A percentile compares a stretch with the other conserved stretches of the same genome.
These are phyloP conservation scores for Protodeltote pygarga DNA, from an alignment of 2,888 invertebrate species.

Conservation along the genomic window DNA sequence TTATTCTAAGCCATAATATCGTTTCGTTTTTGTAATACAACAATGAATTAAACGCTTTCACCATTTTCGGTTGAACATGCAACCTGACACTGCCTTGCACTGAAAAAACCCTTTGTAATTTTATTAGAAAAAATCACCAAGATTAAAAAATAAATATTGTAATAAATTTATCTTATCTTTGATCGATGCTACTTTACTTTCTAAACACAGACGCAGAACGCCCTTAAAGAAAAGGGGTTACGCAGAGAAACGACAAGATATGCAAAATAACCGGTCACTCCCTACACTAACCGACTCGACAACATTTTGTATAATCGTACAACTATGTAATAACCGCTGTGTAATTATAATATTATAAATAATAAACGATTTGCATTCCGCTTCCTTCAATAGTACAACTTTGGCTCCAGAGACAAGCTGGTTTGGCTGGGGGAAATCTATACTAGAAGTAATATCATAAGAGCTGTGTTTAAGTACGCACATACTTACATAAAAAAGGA, in stretches of 20 bases:
- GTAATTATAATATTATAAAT: conserved; percentile 75
- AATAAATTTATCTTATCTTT: conserved; percentile 7
- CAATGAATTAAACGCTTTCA: conserved; percentile 5
- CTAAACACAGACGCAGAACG: conserved; percentile 34
- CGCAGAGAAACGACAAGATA: conserved; percentile 47
- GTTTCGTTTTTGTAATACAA: not conserved
- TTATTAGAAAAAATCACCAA: not conserved
- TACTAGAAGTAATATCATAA: not conserved
- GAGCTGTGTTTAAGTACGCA: too few species aligned
- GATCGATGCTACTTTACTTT: conserved; percentile 34
- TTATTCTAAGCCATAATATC: too few species aligned
- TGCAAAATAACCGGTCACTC: conserved; percentile 50
- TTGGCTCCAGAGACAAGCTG: conserved; percentile 41
- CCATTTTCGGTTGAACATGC: not conserved
- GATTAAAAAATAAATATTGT: not conserved
- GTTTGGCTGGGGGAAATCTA: conserved; percentile 25
- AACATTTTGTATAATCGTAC: conserved; percentile 42
- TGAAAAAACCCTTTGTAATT: not conserved
- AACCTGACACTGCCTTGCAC: conserved; percentile 7
- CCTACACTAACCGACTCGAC: conserved; percentile 24
- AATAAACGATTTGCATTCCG: conserved; percentile 72
- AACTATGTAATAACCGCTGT: conserved; percentile 43
- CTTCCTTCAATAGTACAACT: conserved; percentile 58
- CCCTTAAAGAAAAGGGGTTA: conserved; percentile 45
- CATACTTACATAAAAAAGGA: too few species aligned